These are phyloP conservation scores for Lagodon rhomboides DNA, from an alignment of 2,797 vertebrate species.

Conservation along the genomic window DNA sequence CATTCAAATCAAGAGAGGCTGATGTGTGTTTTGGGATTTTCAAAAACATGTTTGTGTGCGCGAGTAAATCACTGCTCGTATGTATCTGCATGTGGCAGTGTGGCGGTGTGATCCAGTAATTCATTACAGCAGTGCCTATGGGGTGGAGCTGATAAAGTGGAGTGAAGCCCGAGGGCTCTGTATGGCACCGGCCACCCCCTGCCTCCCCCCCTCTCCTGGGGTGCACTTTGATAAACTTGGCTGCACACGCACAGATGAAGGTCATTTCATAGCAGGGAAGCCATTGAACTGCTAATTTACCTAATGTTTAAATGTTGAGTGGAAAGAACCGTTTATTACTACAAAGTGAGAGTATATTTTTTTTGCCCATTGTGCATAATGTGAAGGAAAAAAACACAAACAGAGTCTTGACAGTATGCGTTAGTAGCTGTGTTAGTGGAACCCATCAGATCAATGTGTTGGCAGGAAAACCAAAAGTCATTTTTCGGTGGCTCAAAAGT, in stretches of 20 bases:
- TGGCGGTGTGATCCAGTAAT: constrained; percentile 55
- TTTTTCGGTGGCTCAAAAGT: constrained; percentile 41
- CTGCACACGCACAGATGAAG: constrained; percentile 43
- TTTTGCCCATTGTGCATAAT: constrained; percentile 4
- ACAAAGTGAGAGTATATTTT: background rate
- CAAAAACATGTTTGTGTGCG: constrained; percentile 61
- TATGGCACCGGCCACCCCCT: constrained; percentile 46
- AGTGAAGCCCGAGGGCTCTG: constrained; percentile 53
- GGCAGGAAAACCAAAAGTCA: constrained; percentile 19
- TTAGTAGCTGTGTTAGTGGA: constrained; percentile 16
- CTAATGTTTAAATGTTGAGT: constrained; percentile 8
- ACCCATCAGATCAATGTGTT: constrained; percentile 33
- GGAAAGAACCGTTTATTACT: constrained; percentile 2
- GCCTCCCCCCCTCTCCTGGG: constrained; percentile 20
- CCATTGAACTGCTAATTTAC: constrained; percentile 41
- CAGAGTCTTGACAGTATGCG: background rate
- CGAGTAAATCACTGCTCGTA: constrained; percentile 39
- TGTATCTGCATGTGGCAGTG: constrained; percentile 47
- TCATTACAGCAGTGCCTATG: constrained; percentile 62
- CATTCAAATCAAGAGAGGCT: constrained; percentile 68
- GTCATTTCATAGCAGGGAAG: constrained; percentile 46
- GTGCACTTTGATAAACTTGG: constrained; percentile 59
- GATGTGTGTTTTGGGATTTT: constrained; percentile 69
- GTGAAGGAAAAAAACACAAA: background rate
- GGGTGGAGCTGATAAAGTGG: constrained; percentile 70